phyloP scores from a whole-genome alignment of 2,888 invertebrate genomes.

The Dioctria rufipes region DNA sequence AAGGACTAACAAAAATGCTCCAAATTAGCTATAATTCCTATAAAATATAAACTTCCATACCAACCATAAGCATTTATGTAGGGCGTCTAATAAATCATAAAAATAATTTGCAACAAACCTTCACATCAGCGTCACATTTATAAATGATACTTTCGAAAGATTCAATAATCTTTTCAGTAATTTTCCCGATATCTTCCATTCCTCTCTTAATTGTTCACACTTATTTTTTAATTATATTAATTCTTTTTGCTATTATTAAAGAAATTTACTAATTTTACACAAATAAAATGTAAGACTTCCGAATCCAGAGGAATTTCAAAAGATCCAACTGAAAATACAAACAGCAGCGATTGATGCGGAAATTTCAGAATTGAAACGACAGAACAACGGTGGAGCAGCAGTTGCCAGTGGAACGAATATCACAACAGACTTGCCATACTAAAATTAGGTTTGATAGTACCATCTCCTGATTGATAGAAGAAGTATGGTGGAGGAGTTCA shows the following conservation, averaged over 20 bases:
- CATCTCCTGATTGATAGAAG: background rate
- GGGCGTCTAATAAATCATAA: no score
- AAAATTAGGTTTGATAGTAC: background rate
- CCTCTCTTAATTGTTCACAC: background rate
- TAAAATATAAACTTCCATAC: no score
- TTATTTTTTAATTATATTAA: background rate
- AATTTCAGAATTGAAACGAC: background rate
- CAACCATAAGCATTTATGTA: no score
- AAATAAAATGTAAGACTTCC: background rate
- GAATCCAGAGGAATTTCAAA: conserved; percentile 5
- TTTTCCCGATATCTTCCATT: conserved; percentile 23
- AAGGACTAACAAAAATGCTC: no score
- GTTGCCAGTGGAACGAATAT: background rate
- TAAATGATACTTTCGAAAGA: background rate
- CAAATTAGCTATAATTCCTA: no score
- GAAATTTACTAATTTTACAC: background rate
- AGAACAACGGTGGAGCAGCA: background rate
- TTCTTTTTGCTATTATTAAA: background rate
- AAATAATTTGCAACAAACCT: conserved; percentile 1
- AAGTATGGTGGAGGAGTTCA: no score
- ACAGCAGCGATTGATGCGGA: background rate
- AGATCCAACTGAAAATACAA: conserved; percentile 17
- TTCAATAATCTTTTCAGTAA: background rate
- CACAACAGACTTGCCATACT: background rate
- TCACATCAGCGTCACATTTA: background rate